Evolutionary conservation across 1,140 invertebrate genomes (phyloP).

Genomic region (Trissolcus basalis): DNA sequence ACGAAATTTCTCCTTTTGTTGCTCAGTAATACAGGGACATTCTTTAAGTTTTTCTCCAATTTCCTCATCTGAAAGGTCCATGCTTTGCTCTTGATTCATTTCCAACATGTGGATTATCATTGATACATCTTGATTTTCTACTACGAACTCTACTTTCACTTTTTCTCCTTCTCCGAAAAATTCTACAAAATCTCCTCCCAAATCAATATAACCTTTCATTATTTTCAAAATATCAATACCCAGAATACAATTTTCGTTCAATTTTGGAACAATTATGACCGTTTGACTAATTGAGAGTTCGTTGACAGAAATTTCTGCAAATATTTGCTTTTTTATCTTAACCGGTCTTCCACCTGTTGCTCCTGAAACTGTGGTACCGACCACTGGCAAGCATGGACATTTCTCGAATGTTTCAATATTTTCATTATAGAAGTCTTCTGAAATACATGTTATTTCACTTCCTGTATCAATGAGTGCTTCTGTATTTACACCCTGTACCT

Average conservation of each 20-base stretch:
- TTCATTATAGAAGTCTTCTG: constrained; percentile 1
- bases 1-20: not conserved
- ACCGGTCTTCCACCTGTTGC: constrained; percentile 10
- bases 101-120: not conserved
- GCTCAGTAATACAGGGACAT: not conserved
- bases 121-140: not conserved
- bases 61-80: not conserved
- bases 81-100: not conserved
- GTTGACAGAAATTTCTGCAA: constrained; percentile 1
- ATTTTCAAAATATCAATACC: constrained; percentile 8
- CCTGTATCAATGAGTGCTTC: constrained; percentile 5
- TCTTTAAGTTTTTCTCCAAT: not conserved
- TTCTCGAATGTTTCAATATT: not conserved
- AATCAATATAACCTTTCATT: not conserved
- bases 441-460: constrained; percentile 9
- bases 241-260: not conserved
- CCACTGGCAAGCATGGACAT: constrained; percentile 2
- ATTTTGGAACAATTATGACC: not conserved
- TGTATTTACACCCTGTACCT: not conserved
- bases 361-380: constrained; percentile 3
- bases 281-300: not conserved
- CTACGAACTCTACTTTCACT: not conserved
- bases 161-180: not conserved
- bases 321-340: constrained; percentile 8
- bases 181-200: not conserved